Evolutionary conservation across 2,113 vertebrate species (phyloP), one percentile per base, ranked within the genome.

Genomic region (Nannospalax galili): DNA sequence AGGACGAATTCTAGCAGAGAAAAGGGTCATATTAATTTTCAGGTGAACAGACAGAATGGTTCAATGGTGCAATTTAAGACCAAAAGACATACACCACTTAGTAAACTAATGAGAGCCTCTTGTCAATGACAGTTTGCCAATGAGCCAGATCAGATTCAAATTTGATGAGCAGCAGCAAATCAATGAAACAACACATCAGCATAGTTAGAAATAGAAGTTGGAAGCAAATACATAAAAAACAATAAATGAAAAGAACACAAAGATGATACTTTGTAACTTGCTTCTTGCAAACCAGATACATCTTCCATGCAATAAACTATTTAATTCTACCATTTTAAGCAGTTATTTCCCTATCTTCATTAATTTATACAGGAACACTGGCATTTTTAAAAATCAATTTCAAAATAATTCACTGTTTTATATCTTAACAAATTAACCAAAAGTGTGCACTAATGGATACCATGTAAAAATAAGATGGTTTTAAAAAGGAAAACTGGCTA

Each of bases 21-120:
- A 99, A 99, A 99, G 37, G 98, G 99, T 97, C 98, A 99, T 98
- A 99, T 99, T 98, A 99, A 99, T 98, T 98, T 99, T 97, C 99
- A 99, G 97, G 98, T 99, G 96, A 98, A 98, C 58, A 98, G 98
- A 45, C 98, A 99, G 98, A 99, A 99, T 95, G 99, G 98, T 96
- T 99, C 99, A 52, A 98, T 98, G 94, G 98, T 99, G 96, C 99
- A 99, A 95, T 99, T 99, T 98, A 99, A 99, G 98, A 99, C 99
- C 95, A 99, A 99, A 97, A 98, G 99, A 97, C 98, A 98, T 93
- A 99, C 4, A 12, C 26, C 58, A 45, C 42, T 80, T 89, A 78
- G 92, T 45, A 91, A 92, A 89, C 42, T 60, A 87, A 81, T 37
- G 35, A 60, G n/a, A 90, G 19, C 40, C 70, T 77, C 8, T 72